These are phyloP conservation scores for Dendrophyllia cribrosa DNA, from an alignment of 64 coral and sea anemone species.

Conservation along the genomic window DNA sequence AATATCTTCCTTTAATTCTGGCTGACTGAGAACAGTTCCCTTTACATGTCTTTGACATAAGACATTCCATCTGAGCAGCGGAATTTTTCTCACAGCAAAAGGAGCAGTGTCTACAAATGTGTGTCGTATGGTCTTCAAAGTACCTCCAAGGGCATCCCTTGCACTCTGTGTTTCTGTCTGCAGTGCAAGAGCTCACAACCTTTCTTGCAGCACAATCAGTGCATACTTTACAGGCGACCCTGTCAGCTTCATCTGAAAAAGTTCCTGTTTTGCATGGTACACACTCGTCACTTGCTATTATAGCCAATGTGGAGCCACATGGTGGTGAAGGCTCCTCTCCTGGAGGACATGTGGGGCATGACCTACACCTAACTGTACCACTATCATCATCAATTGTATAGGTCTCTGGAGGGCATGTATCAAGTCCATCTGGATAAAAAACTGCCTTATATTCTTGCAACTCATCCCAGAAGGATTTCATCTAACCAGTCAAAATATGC, in stretches of 20 bases:
- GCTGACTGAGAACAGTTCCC: not conserved
- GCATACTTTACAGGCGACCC: not conserved
- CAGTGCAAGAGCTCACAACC: not conserved
- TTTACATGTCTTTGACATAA: not conserved
- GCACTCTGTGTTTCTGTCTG: slow-evolving; percentile 12
- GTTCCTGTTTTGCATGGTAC: slow-evolving; percentile 15
- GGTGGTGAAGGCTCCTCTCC: slow-evolving; percentile 24
- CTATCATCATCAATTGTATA: not conserved
- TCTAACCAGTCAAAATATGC: not conserved
- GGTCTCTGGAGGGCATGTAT: slow-evolving; percentile 11
- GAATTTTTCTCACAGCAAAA: not conserved
- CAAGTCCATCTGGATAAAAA: not conserved
- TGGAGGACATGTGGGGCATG: not conserved
- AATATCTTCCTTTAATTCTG: not conserved
- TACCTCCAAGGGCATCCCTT: not conserved
- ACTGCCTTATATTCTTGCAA: not conserved
- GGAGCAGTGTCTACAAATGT: slow-evolving; percentile 4
- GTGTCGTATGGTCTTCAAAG: not conserved
- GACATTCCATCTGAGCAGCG: not conserved
- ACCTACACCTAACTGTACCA: not conserved
- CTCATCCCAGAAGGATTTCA: not conserved
- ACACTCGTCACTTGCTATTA: not conserved
- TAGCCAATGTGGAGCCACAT: slow-evolving; percentile 1
- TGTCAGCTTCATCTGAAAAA: not conserved
- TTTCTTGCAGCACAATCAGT: slow-evolving; percentile 29